phyloP scores from a whole-genome alignment of 2,888 invertebrate genomes.

The Synanthedon vespiformis region DNA sequence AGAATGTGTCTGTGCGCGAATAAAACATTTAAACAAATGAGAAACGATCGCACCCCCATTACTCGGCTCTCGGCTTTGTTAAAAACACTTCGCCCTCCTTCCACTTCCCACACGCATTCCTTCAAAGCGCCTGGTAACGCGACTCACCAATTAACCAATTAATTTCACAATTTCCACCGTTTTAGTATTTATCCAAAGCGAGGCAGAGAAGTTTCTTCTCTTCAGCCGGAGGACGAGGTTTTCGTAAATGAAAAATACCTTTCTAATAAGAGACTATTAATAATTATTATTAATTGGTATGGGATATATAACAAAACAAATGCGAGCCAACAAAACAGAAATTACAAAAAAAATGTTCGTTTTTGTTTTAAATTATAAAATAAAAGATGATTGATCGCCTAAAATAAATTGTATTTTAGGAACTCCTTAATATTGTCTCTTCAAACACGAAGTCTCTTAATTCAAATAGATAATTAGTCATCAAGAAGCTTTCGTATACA shows the following conservation, averaged over 20 bases:
- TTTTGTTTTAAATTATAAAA: background rate
- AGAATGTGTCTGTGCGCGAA: slow-evolving; percentile 11
- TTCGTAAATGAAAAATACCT: no score
- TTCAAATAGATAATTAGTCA: no score
- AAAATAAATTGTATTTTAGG: background rate
- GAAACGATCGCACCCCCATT: slow-evolving; percentile 13
- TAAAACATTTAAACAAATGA: slow-evolving; percentile 22
- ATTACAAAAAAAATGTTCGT: background rate
- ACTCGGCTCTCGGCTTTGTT: slow-evolving; percentile 1
- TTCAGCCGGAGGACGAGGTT: no score
- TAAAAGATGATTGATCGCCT: background rate
- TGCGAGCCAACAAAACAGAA: background rate
- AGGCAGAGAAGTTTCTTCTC: no score
- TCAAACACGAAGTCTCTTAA: background rate
- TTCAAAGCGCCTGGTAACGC: background rate
- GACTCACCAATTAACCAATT: no score
- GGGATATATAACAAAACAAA: background rate
- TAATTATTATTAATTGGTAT: no score
- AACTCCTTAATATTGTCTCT: background rate
- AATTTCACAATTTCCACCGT: no score
- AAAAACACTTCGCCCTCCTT: background rate
- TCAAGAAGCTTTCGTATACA: no score
- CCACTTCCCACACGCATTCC: background rate
- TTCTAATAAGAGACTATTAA: no score
- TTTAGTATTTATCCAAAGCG: no score